These are phyloP conservation scores for Colletes latitarsis DNA, from an alignment of 1,140 invertebrate genomes.

Conservation along the genomic window DNA sequence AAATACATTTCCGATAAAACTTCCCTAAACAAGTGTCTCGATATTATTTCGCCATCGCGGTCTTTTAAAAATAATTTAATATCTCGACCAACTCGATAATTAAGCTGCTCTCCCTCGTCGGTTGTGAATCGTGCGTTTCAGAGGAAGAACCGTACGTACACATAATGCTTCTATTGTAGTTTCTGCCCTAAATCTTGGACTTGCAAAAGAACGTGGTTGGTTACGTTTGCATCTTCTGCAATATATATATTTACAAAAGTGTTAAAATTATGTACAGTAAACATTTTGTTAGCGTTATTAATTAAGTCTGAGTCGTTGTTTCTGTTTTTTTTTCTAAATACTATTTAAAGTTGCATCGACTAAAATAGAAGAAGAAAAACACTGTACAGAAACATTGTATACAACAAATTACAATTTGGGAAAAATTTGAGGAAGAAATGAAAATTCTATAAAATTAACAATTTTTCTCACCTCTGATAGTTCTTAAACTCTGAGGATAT, in stretches of 20 bases:
- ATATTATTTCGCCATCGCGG: too few relatives aligned
- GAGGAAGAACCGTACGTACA: constrained; percentile 28
- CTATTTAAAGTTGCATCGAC: too few relatives aligned
- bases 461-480: too few relatives aligned
- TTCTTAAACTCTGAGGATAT: too few relatives aligned
- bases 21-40: too few relatives aligned
- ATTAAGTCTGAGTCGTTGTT: not conserved
- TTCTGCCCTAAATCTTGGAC: constrained; percentile 49
- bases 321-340: too few relatives aligned
- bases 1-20: too few relatives aligned
- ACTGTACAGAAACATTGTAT: too few relatives aligned
- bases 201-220: constrained; percentile 56
- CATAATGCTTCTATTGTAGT: constrained; percentile 62
- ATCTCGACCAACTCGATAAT: not conserved
- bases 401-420: too few relatives aligned
- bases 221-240: not conserved
- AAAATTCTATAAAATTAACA: too few relatives aligned
- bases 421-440: too few relatives aligned
- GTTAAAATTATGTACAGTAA: not conserved
- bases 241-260: constrained; percentile 21
- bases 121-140: constrained; percentile 45
- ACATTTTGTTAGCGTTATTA: not conserved
- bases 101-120: constrained; percentile 9
- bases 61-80: not conserved
- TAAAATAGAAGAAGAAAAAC: too few relatives aligned